Base-by-base conservation (phyloP, 2,888 invertebrate species). In the Polydrusus cervinus region DNA sequence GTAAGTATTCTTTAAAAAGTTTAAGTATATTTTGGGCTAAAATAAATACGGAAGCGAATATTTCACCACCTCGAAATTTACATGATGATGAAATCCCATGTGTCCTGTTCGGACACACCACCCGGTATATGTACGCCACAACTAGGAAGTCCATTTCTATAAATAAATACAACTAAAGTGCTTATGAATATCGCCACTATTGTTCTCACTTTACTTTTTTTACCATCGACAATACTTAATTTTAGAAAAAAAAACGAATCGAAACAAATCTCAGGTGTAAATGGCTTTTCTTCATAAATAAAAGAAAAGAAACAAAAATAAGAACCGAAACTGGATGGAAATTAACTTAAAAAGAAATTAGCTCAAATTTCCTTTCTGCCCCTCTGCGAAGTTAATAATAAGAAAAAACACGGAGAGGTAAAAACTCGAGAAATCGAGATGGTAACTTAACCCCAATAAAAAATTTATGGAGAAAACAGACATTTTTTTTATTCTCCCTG, bases 281-380 rank as follows among this genome's bases (percentile, higher is more conserved):
- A 16, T 1, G 20, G 7, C 60, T 14, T 40, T 7, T 3, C 20
- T 60, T 60, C 30, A 40, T 40, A 40, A 60, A 60, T 60, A 60
- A 40, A 25, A 40, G 13, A 30, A 25, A 40, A 40, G 43, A 61
- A 38, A 61, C 38, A 45, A 43, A 20, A 61, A 61, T 40, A 61
- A 45, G 20, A n/a, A n/a, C 13, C 11, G 3, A 40, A 40, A 20
- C 20, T 38, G 45, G 20, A 43, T 61, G 61, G 14, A 60, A 40
- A 40, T 61, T 20, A 61, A 40, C n/a, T 61, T 61, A 43, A 9
- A 40, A 38, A 18, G 20, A 61, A 61, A 43, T 61, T 45, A 61
- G 40, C 40, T 61, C 18, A n/a, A 40, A 45, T 57, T 57, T n/a
- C 16, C n/a, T 20, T 43, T 40, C 45, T 38, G 5, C n/a, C 40